phyloP scores from a whole-genome alignment of 2,888 invertebrate genomes.

The Orchestes rusci region DNA sequence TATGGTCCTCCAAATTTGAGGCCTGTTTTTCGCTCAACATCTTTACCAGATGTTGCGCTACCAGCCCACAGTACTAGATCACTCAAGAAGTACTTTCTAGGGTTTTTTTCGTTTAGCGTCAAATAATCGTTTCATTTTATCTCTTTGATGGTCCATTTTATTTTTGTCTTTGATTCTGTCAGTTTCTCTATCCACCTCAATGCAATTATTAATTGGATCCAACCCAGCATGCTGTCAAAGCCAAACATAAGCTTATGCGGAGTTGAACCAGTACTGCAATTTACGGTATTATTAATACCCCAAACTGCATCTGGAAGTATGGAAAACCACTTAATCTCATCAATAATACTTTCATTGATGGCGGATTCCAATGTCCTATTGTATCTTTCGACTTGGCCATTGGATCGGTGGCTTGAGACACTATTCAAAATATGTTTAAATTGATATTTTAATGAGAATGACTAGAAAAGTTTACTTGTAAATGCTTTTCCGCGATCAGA shows the following conservation, averaged over 20 bases:
- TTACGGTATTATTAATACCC: conserved; percentile 9
- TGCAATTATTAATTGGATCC: too few species aligned
- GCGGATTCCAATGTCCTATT: conserved; percentile 8
- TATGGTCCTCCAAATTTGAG: conserved; percentile 25
- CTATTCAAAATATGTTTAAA: conserved; percentile 16
- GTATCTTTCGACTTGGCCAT: conserved; percentile 22
- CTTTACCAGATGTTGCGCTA: conserved; percentile 11
- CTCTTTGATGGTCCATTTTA: conserved; percentile 1
- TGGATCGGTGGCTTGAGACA: conserved; percentile 6
- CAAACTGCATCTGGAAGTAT: conserved; percentile 10
- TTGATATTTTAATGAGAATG: conserved; percentile 12
- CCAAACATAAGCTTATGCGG: conserved; percentile 9
- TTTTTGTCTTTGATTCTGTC: background rate
- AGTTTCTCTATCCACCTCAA: background rate
- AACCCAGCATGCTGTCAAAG: background rate
- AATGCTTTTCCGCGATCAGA: conserved; percentile 14
- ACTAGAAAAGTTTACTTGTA: conserved; percentile 14
- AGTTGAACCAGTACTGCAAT: conserved; percentile 3
- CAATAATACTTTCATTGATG: conserved; percentile 11
- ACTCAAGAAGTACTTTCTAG: background rate
- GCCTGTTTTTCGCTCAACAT: conserved; percentile 21
- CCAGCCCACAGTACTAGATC: conserved; percentile 20
- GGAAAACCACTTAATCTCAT: conserved; percentile 15
- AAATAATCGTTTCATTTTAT: conserved; percentile 6
- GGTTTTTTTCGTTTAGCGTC: conserved; percentile 10